Evolutionary conservation across 2,888 invertebrate species (phyloP).

Genomic region (Volucella inanis): DNA sequence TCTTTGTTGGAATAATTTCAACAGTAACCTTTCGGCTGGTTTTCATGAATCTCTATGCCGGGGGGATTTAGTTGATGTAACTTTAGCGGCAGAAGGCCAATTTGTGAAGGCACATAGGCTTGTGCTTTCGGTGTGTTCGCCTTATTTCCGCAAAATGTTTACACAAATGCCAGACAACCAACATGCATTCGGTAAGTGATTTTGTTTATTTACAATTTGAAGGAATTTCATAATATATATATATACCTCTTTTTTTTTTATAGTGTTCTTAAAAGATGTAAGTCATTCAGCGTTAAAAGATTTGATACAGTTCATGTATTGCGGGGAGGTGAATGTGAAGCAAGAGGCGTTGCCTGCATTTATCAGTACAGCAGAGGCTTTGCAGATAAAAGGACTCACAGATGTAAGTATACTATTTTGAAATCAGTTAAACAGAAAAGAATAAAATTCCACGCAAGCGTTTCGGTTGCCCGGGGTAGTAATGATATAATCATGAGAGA

Average conservation of each 20-base stretch:
- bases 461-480: constrained; percentile 1
- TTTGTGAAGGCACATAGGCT: constrained; percentile 89
- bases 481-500: background rate
- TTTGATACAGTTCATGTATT: constrained; percentile 89
- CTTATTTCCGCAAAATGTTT: constrained; percentile 89
- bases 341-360: constrained; percentile 89
- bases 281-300: constrained; percentile 88
- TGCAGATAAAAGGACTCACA: constrained; percentile 89
- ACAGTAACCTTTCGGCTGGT: constrained; percentile 88
- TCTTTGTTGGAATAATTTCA: constrained; percentile 90
- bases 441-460: background rate
- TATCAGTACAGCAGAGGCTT: constrained; percentile 89
- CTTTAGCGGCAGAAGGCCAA: constrained; percentile 88
- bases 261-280: constrained; percentile 89
- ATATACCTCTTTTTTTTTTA: constrained; percentile 77
- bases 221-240: background rate
- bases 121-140: constrained; percentile 89
- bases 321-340: constrained; percentile 89
- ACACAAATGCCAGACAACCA: constrained; percentile 87
- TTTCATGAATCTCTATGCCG: constrained; percentile 88
- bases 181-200: constrained; percentile 86
- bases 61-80: constrained; percentile 88
- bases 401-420: constrained; percentile 84
- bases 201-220: background rate
- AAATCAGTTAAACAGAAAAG: background rate